Evolutionary conservation across 2,797 vertebrate species (phyloP).

Genomic region (Falco concolor): DNA sequence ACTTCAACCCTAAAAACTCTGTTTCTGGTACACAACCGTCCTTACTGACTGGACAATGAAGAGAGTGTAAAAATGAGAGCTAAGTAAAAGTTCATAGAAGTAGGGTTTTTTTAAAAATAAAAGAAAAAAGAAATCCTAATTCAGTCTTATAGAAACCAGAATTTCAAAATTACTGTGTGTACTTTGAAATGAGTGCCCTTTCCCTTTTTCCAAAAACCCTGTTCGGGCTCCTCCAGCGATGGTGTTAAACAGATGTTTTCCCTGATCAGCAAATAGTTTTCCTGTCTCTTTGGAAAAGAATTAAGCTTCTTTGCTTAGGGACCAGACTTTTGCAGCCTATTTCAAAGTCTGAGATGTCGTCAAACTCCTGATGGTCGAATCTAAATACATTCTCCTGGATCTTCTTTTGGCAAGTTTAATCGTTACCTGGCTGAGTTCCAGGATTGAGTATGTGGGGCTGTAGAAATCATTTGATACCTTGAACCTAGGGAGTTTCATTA

Average conservation of each 20-base stretch:
- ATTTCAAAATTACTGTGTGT: background rate
- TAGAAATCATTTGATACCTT: slow-evolving; percentile 24
- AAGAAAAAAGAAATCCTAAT: background rate
- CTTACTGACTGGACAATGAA: background rate
- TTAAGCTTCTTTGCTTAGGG: background rate
- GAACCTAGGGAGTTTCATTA: slow-evolving; percentile 25
- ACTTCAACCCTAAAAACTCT: background rate
- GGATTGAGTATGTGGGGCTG: background rate
- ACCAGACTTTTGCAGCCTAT: background rate
- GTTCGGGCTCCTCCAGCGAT: accelerated
- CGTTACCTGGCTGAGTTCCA: background rate
- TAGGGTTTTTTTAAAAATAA: background rate
- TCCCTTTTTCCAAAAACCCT: background rate
- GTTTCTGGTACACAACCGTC: background rate
- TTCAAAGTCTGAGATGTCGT: background rate
- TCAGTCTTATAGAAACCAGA: background rate
- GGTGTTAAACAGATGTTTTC: background rate
- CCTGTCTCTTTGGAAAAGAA: background rate
- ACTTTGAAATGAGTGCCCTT: background rate
- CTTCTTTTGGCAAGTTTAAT: background rate
- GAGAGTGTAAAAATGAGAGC: background rate
- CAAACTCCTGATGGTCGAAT: background rate
- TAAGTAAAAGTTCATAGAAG: background rate
- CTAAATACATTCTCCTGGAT: background rate
- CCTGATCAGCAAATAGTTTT: background rate